Percentiles rank a stretch among this genome's conserved stretches.
Conservation (phyloP, 2,888 invertebrate species). For the Leptopilina drosophilae region DNA sequence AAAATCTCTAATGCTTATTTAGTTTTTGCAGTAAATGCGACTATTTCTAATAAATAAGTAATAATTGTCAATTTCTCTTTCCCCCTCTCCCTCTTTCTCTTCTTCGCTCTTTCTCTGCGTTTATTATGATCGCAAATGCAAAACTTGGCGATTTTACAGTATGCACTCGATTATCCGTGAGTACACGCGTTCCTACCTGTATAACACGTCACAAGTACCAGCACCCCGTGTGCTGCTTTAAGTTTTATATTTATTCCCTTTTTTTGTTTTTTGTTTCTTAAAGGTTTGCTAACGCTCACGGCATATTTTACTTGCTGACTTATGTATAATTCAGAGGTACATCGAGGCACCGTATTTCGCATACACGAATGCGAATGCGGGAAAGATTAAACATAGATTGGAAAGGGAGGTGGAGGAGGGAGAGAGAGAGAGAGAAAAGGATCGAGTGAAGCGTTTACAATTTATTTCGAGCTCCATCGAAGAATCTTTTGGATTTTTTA, state of each 20-base stretch:
- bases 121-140: not conserved
- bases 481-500: constrained; percentile 44
- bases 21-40: constrained; percentile 11
- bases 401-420: constrained; percentile 17
- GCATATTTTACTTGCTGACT: constrained; percentile 72
- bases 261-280: constrained; percentile 62
- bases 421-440: constrained; percentile 38
- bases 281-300: constrained; percentile 65
- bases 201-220: constrained; percentile 59
- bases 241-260: constrained; percentile 48
- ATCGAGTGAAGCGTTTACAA: constrained; percentile 44
- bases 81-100: too few relatives aligned
- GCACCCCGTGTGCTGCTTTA: constrained; percentile 53
- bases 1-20: constrained; percentile 13
- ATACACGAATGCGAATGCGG: constrained; percentile 66
- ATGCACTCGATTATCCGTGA: constrained; percentile 44
- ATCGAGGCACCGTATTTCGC: constrained; percentile 67
- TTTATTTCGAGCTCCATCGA: constrained; percentile 50
- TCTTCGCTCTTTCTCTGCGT: too few relatives aligned
- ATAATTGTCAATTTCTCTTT: constrained; percentile 42
- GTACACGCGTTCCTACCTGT: constrained; percentile 47
- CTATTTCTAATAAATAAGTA: constrained; percentile 30
- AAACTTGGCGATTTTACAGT: constrained; percentile 41
- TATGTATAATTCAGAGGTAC: constrained; percentile 74
- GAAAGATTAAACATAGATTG: constrained; percentile 69